Conservation (phyloP, 2,113 vertebrate species). For the Bubalus kerabau region DNA sequence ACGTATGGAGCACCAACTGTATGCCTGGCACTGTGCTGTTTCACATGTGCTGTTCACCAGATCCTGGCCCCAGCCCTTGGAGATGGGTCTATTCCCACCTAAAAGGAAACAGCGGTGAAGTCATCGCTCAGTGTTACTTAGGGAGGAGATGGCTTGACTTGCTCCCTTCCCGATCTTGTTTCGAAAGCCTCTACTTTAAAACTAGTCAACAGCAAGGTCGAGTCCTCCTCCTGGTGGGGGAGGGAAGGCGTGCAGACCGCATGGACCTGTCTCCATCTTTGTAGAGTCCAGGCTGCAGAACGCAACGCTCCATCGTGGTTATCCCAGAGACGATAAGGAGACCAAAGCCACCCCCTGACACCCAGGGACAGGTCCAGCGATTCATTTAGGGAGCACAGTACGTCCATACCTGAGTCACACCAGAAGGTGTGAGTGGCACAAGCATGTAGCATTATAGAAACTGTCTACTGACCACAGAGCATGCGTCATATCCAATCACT, state of each 20-base stretch:
- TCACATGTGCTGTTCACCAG: not conserved
- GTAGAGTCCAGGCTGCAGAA: not conserved
- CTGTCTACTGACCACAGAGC: not conserved
- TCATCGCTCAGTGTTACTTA: not conserved
- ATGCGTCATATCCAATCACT: not conserved
- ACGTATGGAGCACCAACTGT: not conserved
- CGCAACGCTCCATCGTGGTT: not conserved
- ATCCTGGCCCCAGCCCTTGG: not conserved
- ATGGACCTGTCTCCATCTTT: not conserved
- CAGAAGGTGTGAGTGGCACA: not conserved
- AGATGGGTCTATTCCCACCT: not conserved
- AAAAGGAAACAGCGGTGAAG: not conserved
- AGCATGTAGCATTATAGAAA: not conserved
- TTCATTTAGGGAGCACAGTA: not conserved
- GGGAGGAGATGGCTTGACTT: not conserved
- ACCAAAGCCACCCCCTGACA: too few relatives aligned
- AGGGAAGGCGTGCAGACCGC: not conserved
- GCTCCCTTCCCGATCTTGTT: not conserved
- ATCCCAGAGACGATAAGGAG: not conserved
- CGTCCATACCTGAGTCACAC: not conserved
- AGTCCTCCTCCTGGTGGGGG: not conserved
- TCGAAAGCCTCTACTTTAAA: not conserved
- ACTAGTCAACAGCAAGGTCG: not conserved
- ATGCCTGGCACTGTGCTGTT: not conserved
- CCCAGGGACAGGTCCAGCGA: not conserved